Conservation (phyloP, 1,140 invertebrate genomes). For the Lanistes nyassanus region DNA sequence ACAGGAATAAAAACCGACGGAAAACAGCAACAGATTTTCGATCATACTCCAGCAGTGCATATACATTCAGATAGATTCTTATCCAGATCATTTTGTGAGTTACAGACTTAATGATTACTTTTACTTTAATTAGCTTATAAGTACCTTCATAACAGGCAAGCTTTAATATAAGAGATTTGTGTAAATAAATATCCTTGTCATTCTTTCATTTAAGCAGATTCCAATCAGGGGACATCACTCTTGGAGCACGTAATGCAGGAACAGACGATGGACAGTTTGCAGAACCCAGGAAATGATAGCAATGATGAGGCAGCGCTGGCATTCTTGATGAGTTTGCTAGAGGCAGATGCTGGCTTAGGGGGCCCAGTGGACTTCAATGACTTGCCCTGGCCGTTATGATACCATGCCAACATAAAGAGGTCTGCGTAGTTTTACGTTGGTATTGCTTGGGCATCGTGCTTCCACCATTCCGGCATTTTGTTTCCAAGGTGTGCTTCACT, state of each 20-base stretch:
- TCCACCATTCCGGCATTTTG: not conserved
- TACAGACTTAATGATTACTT: too few species aligned
- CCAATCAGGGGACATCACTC: conserved; percentile 31
- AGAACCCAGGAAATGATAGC: conserved; percentile 71
- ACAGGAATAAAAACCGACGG: too few species aligned
- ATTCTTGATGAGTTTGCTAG: conserved; percentile 90
- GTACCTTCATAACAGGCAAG: too few species aligned
- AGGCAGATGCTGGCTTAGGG: conserved; percentile 81
- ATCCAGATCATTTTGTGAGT: too few species aligned
- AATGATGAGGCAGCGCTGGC: conserved; percentile 92
- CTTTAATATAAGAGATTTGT: too few species aligned
- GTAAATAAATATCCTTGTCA: too few species aligned
- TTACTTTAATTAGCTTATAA: too few species aligned
- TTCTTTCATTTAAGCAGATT: not conserved
- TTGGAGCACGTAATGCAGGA: conserved; percentile 57
- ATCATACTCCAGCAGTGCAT: too few species aligned
- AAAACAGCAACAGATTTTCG: too few species aligned
- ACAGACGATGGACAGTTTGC: conserved; percentile 50
- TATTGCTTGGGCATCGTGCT: not conserved
- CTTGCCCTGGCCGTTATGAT: conserved; percentile 84
- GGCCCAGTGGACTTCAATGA: conserved; percentile 88
- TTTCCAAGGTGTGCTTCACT: not conserved
- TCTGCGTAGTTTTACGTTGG: not conserved
- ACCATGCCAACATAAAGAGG: not conserved
- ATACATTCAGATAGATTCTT: too few species aligned